Evolutionary conservation across 92 coral and sea anemone species (phyloP).

Genomic region (Epizoanthus stellaris): DNA sequence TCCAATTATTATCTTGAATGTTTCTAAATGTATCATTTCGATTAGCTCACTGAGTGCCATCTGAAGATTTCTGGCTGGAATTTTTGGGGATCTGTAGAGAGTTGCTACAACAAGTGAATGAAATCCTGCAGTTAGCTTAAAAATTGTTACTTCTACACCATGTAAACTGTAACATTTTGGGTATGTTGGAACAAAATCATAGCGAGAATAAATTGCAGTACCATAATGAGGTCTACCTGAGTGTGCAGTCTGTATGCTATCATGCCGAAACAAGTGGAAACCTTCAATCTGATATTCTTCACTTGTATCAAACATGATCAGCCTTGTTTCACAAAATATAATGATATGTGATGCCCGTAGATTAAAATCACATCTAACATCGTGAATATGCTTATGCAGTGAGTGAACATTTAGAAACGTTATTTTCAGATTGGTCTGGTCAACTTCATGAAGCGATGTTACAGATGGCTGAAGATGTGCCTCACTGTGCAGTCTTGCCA

Average conservation of each 20-base stretch:
- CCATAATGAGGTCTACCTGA: conserved; percentile 44
- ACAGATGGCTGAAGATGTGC: conserved; percentile 26
- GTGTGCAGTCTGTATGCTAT: not conserved
- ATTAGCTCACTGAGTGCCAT: no score
- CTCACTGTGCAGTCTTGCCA: conserved; percentile 2
- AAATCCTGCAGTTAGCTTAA: conserved; percentile 22
- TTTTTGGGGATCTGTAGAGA: conserved; percentile 42
- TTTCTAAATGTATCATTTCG: not conserved
- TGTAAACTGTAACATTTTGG: conserved; percentile 53
- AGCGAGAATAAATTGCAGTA: conserved; percentile 51
- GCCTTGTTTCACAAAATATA: conserved; percentile 53
- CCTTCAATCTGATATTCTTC: conserved; percentile 31
- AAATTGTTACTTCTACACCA: conserved; percentile 53
- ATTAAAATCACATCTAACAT: conserved; percentile 41
- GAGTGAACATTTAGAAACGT: conserved; percentile 39
- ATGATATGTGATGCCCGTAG: conserved; percentile 19
- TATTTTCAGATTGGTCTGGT: conserved; percentile 19
- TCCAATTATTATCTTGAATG: not conserved
- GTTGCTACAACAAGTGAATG: conserved; percentile 30
- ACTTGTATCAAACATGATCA: conserved; percentile 24
- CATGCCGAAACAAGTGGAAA: conserved; percentile 4
- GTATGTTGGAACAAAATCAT: conserved; percentile 47
- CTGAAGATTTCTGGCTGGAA: conserved; percentile 10
- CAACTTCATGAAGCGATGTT: conserved; percentile 5
- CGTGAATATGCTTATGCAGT: conserved; percentile 43